phyloP scores from a whole-genome alignment of 2,888 invertebrate genomes.

The Octonoba sinensis region DNA sequence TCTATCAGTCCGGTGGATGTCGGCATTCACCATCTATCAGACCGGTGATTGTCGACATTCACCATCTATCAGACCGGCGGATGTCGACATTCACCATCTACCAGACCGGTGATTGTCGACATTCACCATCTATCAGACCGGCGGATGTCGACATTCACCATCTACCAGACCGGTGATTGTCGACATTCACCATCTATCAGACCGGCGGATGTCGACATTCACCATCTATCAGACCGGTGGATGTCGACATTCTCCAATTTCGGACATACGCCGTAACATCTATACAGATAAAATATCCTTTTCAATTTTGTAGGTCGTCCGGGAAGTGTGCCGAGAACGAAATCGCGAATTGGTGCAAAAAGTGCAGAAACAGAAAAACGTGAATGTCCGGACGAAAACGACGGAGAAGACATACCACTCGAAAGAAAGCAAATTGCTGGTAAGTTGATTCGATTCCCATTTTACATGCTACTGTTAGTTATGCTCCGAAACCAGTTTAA shows the following conservation, averaged over 20 bases:
- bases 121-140: no score
- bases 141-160: no score
- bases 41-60: no score
- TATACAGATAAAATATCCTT: not conserved
- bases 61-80: no score
- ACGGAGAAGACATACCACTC: constrained; percentile 11
- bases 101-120: no score
- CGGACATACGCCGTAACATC: not conserved
- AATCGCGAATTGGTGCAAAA: constrained; percentile 12
- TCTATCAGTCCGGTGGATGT: not conserved
- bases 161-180: no score
- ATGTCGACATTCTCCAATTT: no score
- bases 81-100: no score
- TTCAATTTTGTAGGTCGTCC: constrained; percentile 13
- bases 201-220: no score
- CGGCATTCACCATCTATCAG: not conserved
- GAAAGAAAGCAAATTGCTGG: constrained; percentile 25
- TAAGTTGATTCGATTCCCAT: constrained; percentile 6
- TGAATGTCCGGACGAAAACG: not conserved
- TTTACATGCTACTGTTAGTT: not conserved
- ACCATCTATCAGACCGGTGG: no score
- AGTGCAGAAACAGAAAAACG: constrained; percentile 4
- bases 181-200: no score
- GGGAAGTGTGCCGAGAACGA: constrained; percentile 14
- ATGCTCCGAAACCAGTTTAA: not conserved